These are phyloP conservation scores for Chloroceryle aenea DNA, from an alignment of 2,113 vertebrate genomes.

Conservation along the genomic window DNA sequence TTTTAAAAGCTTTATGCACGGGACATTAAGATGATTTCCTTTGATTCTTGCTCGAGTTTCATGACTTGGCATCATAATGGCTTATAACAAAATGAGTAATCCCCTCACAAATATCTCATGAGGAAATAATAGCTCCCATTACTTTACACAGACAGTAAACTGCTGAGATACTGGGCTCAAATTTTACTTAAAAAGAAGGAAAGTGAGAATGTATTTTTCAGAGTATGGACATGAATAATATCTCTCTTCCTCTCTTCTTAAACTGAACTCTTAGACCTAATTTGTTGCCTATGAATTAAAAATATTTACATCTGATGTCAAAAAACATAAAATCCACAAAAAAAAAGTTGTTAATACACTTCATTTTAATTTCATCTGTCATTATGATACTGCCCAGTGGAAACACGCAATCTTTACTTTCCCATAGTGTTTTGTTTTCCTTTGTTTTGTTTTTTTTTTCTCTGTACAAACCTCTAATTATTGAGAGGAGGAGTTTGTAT, in stretches of 20 bases:
- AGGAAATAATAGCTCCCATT: neutral
- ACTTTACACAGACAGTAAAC: neutral
- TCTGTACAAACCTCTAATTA: neutral
- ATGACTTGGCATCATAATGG: neutral
- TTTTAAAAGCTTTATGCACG: neutral
- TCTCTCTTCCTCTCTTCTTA: neutral
- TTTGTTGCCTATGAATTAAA: neutral
- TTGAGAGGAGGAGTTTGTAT: neutral
- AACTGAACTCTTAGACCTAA: neutral
- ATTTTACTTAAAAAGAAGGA: neutral
- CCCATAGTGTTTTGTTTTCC: neutral
- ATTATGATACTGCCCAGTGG: fast-evolving
- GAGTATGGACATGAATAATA: neutral
- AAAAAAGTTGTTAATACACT: neutral
- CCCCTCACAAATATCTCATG: neutral
- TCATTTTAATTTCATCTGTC: neutral
- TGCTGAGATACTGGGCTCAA: neutral
- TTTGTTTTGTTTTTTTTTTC: neutral
- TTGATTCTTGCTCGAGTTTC: neutral
- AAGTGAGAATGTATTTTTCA: neutral
- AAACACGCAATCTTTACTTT: neutral
- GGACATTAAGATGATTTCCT: neutral
- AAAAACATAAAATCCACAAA: neutral
- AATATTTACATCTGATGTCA: neutral
- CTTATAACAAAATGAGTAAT: neutral